Base-by-base conservation (phyloP, 2,888 invertebrate genomes). In the Leptinotarsa rubiginosa region DNA sequence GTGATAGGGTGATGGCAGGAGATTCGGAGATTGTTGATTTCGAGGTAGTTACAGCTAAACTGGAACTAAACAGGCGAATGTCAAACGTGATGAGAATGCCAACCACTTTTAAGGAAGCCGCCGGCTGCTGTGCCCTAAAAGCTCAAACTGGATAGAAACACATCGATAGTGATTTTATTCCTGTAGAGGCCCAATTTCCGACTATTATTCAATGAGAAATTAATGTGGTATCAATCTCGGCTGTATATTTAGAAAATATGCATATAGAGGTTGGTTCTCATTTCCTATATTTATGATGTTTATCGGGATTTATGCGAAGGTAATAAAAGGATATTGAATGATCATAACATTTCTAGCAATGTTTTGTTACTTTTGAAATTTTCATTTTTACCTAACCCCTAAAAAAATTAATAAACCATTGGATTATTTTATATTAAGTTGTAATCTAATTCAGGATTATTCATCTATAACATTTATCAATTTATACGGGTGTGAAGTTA, bases 1-100 rank as follows among this genome's bases (percentile, higher is more conserved):
- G 62, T 62, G 62, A 62, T 62, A 62, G 62, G 62, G 62, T 41
- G 62, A 62, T 31, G 62, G 62, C 41, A 13, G 62, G 13, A 62
- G 62, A n/a, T 31, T 16, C 80, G 74, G 79, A 81, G 83, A 83
- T 81, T 81, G 81, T 83, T 81, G 80, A 82, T 81, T 82, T 81
- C 74, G 77, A 76, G 77, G 76, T 78, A 80, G 80, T 72, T 75
- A 72, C 81, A 78, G 78, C 79, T 81, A 81, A 82, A 81, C 80
- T 81, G 78, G 81, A 79, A 75, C 81, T 82, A 83, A 83, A 83
- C 81, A 83, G 81, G 79, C 80, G 81, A 81, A 80, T 81, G 82
- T 80, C 80, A 82, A 81, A 82, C 83, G 83, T 83, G 83, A 81
- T 77, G 73, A 64, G 83, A 81, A 81, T 83, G 73, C 77, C 76